Percentiles rank a stretch among this genome's conserved stretches.
Evolutionary conservation across 2,888 invertebrate species (phyloP).

Genomic region (Hydropsyche betteni): DNA sequence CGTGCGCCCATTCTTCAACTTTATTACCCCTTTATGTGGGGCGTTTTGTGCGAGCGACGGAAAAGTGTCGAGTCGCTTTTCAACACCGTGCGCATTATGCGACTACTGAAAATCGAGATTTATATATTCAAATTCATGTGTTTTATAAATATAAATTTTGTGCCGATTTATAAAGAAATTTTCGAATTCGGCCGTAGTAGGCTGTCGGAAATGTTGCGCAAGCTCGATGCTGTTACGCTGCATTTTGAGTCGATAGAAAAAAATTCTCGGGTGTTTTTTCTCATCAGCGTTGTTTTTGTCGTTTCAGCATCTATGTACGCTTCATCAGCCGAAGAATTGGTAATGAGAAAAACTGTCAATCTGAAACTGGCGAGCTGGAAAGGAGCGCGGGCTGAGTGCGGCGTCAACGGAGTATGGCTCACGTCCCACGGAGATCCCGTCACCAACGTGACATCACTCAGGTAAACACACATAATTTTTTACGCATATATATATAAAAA

Average conservation of each 20-base stretch:
- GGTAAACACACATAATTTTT: slow-evolving; percentile 22
- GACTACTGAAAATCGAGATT: too few species aligned
- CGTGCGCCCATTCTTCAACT: slow-evolving; percentile 33
- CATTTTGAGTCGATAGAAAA: too few species aligned
- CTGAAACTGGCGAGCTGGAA: slow-evolving; percentile 36
- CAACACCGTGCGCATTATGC: too few species aligned
- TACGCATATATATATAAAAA: too few species aligned
- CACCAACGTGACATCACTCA: slow-evolving; percentile 42
- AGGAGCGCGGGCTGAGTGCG: slow-evolving; percentile 34
- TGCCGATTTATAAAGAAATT: too few species aligned
- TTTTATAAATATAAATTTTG: too few species aligned
- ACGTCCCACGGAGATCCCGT: slow-evolving; percentile 37
- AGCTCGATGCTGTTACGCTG: too few species aligned
- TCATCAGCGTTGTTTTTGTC: slow-evolving; percentile 3
- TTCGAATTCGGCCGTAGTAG: too few species aligned
- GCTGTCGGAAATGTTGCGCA: too few species aligned
- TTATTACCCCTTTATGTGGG: slow-evolving; percentile 23
- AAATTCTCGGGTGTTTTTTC: background rate
- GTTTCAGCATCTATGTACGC: slow-evolving; percentile 36
- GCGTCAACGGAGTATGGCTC: slow-evolving; percentile 36
- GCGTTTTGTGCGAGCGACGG: too few species aligned
- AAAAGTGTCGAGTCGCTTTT: too few species aligned
- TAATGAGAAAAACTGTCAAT: slow-evolving; percentile 37
- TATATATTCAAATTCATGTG: too few species aligned
- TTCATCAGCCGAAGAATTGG: slow-evolving; percentile 39